A percentile compares a stretch with the other conserved stretches of the same genome.
Evolutionary conservation across 1,140 invertebrate species (phyloP).

Genomic region (Trachymyrmex cornetzi): DNA sequence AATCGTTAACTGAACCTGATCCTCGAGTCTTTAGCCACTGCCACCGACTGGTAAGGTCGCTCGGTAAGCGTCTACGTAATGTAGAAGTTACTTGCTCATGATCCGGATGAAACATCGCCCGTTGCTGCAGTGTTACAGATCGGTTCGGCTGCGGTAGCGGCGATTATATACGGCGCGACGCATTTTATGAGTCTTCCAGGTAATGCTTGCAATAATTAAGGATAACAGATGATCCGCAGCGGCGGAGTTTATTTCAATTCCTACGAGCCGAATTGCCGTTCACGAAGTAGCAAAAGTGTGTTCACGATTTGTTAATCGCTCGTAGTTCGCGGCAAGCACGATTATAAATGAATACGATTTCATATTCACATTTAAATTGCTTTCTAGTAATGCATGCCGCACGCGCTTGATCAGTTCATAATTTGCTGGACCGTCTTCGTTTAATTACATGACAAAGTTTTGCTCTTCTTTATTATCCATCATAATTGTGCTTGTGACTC

Average conservation of each 20-base stretch:
- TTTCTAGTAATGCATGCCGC: neutral
- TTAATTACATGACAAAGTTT: neutral
- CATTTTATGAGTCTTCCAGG: conserved; percentile 48
- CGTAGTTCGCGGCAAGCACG: neutral
- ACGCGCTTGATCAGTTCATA: neutral
- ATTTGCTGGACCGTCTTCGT: neutral
- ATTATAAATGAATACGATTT: neutral
- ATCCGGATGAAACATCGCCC: conserved; percentile 65
- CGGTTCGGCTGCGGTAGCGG: conserved; percentile 51
- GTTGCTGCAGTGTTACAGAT: conserved; percentile 59
- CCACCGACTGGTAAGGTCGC: conserved; percentile 53
- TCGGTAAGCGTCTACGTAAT: conserved; percentile 57
- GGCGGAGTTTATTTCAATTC: conserved; percentile 43
- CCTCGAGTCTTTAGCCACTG: conserved; percentile 60
- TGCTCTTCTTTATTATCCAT: neutral
- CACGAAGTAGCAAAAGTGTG: conserved; percentile 3
- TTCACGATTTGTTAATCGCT: conserved; percentile 23
- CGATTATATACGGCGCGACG: conserved; percentile 59
- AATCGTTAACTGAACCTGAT: conserved; percentile 83
- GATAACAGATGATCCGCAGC: conserved; percentile 44
- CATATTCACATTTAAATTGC: conserved; percentile 29
- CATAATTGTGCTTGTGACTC: neutral
- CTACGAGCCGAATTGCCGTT: conserved; percentile 49
- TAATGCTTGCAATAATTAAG: conserved; percentile 61
- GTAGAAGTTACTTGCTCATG: conserved; percentile 67